These are phyloP conservation scores for Pocillopora verrucosa DNA, from an alignment of 64 coral and sea anemone species.

Conservation along the genomic window DNA sequence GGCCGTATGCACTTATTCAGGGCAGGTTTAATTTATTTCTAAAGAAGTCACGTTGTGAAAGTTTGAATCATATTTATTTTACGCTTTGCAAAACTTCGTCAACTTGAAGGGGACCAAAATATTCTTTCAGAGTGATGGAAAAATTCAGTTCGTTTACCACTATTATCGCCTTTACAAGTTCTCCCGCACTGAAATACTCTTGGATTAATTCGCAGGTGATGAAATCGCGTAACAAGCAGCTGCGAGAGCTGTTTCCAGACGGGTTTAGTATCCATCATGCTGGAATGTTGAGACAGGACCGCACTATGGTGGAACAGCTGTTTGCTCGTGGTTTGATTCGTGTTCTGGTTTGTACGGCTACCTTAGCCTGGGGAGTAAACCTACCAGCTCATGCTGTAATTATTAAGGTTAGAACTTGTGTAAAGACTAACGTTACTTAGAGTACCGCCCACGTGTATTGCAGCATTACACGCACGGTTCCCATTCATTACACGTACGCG, in stretches of 20 bases:
- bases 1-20: no score
- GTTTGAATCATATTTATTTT: no score
- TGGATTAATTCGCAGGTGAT: constrained; percentile 61
- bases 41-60: no score
- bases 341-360: constrained; percentile 97
- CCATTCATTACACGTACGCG: no score
- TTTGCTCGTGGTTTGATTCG: constrained; percentile 88
- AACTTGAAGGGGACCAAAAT: no score
- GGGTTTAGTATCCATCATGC: constrained; percentile 93
- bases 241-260: constrained; percentile 89
- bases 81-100: no score
- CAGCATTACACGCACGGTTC: no score
- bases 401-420: constrained; percentile 70
- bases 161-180: no score
- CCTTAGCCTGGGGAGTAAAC: constrained; percentile 96
- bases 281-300: constrained; percentile 90
- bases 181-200: background rate
- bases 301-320: constrained; percentile 86
- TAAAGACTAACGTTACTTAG: background rate
- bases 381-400: constrained; percentile 95
- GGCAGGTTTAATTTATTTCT: no score
- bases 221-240: constrained; percentile 83
- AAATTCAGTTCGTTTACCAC: no score
- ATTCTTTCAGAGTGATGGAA: no score
- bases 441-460: no score